phyloP scores from a whole-genome alignment of 2,113 vertebrate genomes.

The Aegotheles bennettii region DNA sequence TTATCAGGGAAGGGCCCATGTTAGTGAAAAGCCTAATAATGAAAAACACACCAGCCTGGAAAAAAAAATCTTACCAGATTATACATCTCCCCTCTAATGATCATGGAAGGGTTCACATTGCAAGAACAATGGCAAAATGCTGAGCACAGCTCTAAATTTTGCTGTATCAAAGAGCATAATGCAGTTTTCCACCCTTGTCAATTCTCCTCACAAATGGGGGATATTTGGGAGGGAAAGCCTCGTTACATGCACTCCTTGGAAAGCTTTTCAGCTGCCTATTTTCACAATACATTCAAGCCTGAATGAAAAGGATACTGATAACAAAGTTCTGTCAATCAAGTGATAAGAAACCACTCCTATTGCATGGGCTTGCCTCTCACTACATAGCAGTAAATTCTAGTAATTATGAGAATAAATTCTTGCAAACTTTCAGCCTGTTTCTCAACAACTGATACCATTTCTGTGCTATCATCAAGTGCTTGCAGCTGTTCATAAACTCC shows the following conservation, averaged over 20 bases:
- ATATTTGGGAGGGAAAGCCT: not conserved
- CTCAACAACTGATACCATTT: constrained; percentile 19
- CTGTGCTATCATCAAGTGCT: constrained; percentile 39
- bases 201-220: not conserved
- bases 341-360: not conserved
- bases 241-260: not conserved
- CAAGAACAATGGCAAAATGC: not conserved
- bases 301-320: not conserved
- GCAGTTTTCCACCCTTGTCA: not conserved
- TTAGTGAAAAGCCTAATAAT: not conserved
- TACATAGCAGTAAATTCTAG: not conserved
- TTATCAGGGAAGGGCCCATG: not conserved
- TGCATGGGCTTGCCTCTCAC: not conserved
- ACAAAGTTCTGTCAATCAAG: not conserved
- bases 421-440: not conserved
- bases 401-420: not conserved
- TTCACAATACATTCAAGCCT: not conserved
- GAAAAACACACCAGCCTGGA: not conserved
- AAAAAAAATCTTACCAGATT: not conserved
- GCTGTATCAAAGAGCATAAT: not conserved
- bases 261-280: not conserved
- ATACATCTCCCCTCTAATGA: not conserved
- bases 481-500: constrained; percentile 52
- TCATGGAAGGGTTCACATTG: not conserved
- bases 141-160: not conserved